Evolutionary conservation across 1,140 invertebrate species (phyloP).

Genomic region (Mizuhopecten yessoensis): DNA sequence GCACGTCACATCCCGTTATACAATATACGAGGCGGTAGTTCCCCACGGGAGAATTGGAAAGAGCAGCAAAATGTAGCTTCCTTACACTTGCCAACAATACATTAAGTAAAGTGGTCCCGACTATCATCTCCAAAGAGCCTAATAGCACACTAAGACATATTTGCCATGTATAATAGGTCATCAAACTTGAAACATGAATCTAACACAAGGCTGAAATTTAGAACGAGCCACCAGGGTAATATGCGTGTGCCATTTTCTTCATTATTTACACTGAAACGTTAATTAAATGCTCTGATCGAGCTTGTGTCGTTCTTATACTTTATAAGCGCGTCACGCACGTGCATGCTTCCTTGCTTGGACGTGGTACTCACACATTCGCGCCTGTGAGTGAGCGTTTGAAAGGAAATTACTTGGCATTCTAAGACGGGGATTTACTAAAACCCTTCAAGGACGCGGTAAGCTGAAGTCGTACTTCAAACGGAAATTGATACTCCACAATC

Average conservation of each 20-base stretch:
- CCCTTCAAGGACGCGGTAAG: neutral
- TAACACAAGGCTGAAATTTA: neutral
- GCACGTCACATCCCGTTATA: neutral
- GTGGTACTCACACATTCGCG: neutral
- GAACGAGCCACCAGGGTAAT: neutral
- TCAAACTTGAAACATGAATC: neutral
- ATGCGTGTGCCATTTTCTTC: neutral
- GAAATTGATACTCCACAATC: neutral
- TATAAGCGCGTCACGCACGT: neutral
- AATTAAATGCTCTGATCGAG: neutral
- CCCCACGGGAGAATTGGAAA: neutral
- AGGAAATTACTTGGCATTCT: neutral
- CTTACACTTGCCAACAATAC: neutral
- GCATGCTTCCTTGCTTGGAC: neutral
- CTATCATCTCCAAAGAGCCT: neutral
- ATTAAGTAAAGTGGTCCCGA: neutral
- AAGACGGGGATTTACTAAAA: neutral
- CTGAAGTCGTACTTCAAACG: neutral
- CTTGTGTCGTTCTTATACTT: neutral
- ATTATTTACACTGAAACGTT: neutral
- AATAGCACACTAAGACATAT: neutral
- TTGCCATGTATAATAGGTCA: neutral
- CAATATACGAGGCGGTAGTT: neutral
- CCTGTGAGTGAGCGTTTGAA: neutral
- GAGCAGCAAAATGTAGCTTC: neutral